Percentiles rank a stretch among this genome's conserved stretches.
phyloP scores from a whole-genome alignment of 2,113 vertebrate species.

The Catharus bicknelli region DNA sequence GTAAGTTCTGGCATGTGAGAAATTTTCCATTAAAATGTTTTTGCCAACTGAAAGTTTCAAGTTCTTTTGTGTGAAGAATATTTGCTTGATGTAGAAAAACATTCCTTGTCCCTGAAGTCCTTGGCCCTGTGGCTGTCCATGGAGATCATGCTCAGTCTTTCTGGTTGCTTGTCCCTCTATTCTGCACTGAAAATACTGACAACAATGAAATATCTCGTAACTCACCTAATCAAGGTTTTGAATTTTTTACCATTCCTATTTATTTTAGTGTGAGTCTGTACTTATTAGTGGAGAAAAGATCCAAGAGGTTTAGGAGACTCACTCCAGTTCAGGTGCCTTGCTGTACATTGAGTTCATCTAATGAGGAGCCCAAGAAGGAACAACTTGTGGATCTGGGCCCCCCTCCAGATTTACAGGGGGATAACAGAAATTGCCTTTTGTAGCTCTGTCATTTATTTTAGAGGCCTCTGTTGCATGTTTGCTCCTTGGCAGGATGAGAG shows the following conservation, averaged over 20 bases:
- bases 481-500: constrained; percentile 49
- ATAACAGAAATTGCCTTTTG: constrained; percentile 16
- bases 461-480: constrained; percentile 28
- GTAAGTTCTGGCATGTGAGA: not conserved
- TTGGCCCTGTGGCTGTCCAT: not conserved
- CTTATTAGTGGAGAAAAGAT: not conserved
- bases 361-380: not conserved
- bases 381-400: not conserved
- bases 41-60: not conserved
- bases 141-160: not conserved
- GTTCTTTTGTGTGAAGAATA: not conserved
- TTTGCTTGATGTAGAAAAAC: not conserved
- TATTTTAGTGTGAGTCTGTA: not conserved
- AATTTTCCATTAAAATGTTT: not conserved
- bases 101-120: not conserved
- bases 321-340: not conserved
- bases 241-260: not conserved
- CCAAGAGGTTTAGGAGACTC: not conserved
- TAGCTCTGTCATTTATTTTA: not conserved
- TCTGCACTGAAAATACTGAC: not conserved
- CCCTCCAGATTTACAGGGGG: not conserved
- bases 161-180: not conserved
- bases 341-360: not conserved
- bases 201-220: not conserved
- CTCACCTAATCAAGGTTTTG: not conserved